Conservation (phyloP, 2,113 vertebrate species). For the Tauraco erythrolophus region DNA sequence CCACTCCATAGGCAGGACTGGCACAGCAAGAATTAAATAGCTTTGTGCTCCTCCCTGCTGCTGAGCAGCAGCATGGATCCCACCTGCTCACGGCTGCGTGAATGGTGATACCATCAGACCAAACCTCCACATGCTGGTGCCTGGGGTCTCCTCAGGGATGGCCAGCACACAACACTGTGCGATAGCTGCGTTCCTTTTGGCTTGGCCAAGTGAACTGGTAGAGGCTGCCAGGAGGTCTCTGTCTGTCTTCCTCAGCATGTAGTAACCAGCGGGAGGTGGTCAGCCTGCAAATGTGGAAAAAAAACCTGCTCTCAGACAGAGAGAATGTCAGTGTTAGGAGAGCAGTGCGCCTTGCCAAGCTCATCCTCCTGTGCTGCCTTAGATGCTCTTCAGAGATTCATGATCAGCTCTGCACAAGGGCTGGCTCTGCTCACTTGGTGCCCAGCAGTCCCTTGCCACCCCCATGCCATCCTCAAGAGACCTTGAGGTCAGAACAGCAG, state of each 20-base stretch:
- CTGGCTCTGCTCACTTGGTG: neutral
- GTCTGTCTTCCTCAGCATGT: neutral
- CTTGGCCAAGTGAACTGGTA: neutral
- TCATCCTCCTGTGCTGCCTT: neutral
- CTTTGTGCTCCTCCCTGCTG: rapidly evolving
- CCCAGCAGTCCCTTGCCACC: neutral
- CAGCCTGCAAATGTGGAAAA: neutral
- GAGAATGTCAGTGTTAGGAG: too few relatives aligned
- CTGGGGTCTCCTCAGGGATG: neutral
- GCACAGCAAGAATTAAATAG: neutral
- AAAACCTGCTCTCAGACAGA: neutral
- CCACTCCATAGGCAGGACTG: too few relatives aligned
- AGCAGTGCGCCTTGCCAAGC: neutral
- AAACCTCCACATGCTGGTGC: neutral
- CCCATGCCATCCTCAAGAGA: neutral
- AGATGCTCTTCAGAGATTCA: neutral
- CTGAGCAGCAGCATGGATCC: neutral
- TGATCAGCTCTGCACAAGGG: neutral
- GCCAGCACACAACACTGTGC: neutral
- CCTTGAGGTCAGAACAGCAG: neutral
- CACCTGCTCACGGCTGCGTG: neutral
- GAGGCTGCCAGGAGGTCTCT: neutral
- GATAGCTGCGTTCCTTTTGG: neutral
- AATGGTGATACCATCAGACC: too few relatives aligned
- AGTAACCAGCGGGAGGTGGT: neutral